These are phyloP conservation scores for Cantharis rustica DNA, from an alignment of 2,888 invertebrate species.

Conservation along the genomic window DNA sequence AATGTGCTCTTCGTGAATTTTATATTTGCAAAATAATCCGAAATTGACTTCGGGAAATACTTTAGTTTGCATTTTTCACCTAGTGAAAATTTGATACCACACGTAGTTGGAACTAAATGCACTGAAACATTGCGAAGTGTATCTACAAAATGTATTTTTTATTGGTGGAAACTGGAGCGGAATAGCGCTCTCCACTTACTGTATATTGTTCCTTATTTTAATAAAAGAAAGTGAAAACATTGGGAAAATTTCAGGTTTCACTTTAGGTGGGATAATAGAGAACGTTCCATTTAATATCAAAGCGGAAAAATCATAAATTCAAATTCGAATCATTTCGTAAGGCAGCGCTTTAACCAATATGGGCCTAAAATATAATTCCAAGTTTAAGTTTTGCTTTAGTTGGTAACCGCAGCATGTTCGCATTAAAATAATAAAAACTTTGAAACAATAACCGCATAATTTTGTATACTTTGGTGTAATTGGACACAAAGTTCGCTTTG, in stretches of 20 bases:
- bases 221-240: not conserved
- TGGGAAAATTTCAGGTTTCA: not conserved
- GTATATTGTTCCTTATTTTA: not conserved
- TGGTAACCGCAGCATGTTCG: not conserved
- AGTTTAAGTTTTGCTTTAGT: not conserved
- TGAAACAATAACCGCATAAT: not conserved
- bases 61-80: not conserved
- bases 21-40: not conserved
- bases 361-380: not conserved
- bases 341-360: not conserved
- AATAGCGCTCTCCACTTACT: not conserved
- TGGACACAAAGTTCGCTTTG: not conserved
- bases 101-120: not conserved
- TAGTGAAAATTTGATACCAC: not conserved
- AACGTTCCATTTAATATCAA: not conserved
- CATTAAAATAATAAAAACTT: not conserved
- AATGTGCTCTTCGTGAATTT: not conserved
- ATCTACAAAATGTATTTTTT: not conserved
- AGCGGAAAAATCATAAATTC: not conserved
- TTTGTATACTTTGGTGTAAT: not conserved
- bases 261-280: not conserved
- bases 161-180: not conserved
- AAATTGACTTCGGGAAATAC: not conserved
- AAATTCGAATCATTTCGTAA: not conserved
- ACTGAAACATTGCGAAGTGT: not conserved